Base-by-base conservation (phyloP, 2,888 invertebrate species). In the Anthrax anthrax region DNA sequence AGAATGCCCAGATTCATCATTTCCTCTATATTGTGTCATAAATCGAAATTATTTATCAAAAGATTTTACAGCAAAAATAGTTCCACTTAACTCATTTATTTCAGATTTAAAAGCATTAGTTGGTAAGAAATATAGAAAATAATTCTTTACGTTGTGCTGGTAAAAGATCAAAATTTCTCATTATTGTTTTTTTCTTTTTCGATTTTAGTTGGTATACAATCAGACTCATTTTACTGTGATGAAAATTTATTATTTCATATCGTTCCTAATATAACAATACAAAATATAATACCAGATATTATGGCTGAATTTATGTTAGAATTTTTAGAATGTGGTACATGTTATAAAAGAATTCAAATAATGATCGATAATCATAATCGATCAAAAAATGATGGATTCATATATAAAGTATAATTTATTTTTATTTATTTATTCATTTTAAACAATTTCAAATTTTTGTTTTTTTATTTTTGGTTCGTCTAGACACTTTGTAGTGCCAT, bases 171-270 rank as follows among this genome's bases (percentile, higher is more conserved):
- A n/a, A n/a, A 23, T 23, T 23, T 23, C 8, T 23, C 8, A 23
- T 23, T 23, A 8, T 6, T 23, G 8, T 23, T 23, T 6, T 6
- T 23, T 23, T 23, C 8, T 23, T 23, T 38, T 23, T 1, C 27
- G n/a, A n/a, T 44, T 42, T 36, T 27, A 74, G 77, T 75, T 64
- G 78, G 78, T 5, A 63, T 78, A 50, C 74, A 74, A 59, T 76
- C 78, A 43, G 71, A 60, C 41, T 72, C 75, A 0, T 77, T 77
- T 55, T 61, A 65, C 1, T 70, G 66, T 51, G 67, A 64, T 43
- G 58, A 66, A n/a, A 23, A 68, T 32, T 57, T 63, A 3, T 59
- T 65, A 37, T 75, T 78, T 54, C 58, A 59, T 37, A 65, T 77
- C 63, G 63, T 63, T 47, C 61, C 69, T 0, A 60, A 69, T 45